Conservation (phyloP, 1,140 invertebrate species). For the Drosophila repletoides region DNA sequence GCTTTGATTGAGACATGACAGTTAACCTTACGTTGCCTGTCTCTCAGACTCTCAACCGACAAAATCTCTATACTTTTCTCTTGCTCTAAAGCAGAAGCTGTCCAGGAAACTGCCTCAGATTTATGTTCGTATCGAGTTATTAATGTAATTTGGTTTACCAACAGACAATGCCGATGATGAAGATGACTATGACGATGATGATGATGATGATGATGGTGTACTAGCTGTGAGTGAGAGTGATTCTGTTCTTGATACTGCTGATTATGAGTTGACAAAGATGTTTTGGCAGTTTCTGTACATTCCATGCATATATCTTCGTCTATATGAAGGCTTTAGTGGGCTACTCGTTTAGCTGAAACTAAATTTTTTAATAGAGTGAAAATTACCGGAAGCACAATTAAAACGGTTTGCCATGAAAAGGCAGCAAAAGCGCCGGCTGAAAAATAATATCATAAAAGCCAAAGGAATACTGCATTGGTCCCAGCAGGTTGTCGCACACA, state of each 20-base stretch:
- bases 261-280: constrained; percentile 27
- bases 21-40: background rate
- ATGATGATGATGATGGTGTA: constrained; percentile 1
- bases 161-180: constrained; percentile 48
- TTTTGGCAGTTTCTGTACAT: background rate
- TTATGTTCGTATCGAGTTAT: constrained; percentile 65
- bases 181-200: background rate
- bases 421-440: background rate
- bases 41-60: background rate
- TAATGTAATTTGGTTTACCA: constrained; percentile 71
- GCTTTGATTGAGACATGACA: constrained; percentile 48
- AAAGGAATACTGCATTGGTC: constrained; percentile 17
- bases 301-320: too few species aligned
- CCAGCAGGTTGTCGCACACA: background rate
- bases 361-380: constrained; percentile 74
- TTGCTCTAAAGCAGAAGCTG: background rate
- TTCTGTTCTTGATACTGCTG: constrained; percentile 19
- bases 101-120: constrained; percentile 30
- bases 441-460: constrained; percentile 25
- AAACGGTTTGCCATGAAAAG: constrained; percentile 43
- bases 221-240: background rate
- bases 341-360: constrained; percentile 32
- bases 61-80: background rate
- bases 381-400: constrained; percentile 77
- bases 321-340: background rate